These are phyloP conservation scores for Gorsachius goisagi DNA, from an alignment of 2,113 vertebrate genomes.

Conservation along the genomic window DNA sequence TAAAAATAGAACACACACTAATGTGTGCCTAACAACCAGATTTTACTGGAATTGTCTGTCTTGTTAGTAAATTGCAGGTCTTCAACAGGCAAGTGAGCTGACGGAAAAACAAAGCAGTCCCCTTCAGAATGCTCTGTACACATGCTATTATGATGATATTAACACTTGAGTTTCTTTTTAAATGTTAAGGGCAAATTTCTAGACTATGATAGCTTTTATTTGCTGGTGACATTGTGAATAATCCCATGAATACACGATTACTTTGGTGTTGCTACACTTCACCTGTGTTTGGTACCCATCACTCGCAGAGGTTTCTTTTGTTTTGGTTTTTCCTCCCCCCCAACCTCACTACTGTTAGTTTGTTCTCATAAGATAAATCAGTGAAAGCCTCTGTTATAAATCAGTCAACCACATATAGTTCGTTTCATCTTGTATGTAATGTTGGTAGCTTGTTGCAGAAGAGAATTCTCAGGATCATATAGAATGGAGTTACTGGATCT, in stretches of 20 bases:
- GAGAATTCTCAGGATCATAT: not conserved
- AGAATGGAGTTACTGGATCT: not conserved
- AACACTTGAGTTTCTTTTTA: not conserved
- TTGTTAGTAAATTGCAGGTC: not conserved
- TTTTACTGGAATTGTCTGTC: not conserved
- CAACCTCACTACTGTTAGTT: not conserved
- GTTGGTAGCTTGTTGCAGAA: not conserved
- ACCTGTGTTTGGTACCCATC: not conserved
- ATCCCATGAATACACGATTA: not conserved
- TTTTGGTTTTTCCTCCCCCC: accelerated
- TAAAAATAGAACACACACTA: not conserved
- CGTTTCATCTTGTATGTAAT: not conserved
- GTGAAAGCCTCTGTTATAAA: not conserved
- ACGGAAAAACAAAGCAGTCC: not conserved
- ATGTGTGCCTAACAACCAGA: not conserved
- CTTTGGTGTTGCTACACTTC: not conserved
- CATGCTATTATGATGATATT: not conserved
- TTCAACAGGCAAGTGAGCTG: not conserved
- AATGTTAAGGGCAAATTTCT: not conserved
- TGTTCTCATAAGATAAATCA: not conserved
- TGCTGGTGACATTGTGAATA: not conserved
- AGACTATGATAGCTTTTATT: not conserved
- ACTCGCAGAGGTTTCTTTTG: not conserved
- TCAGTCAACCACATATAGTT: not conserved
- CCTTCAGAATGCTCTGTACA: not conserved